These are phyloP conservation scores for Alaudala cheleensis DNA, from an alignment of 2,113 vertebrate species.

Conservation along the genomic window DNA sequence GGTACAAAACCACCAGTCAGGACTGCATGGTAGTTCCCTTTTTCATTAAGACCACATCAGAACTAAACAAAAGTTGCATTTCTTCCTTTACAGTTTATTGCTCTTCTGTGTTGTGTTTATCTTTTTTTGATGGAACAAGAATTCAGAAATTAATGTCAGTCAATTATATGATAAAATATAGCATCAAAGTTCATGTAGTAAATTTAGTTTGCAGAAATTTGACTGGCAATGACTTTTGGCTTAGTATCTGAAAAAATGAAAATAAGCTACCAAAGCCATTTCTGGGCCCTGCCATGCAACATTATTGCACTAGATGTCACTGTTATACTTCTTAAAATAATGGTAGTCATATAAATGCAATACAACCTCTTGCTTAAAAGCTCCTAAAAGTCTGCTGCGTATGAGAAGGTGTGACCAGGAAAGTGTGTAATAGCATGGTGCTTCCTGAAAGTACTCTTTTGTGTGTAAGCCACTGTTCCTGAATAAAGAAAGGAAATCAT, in stretches of 20 bases:
- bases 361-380: background rate
- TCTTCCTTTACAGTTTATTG: background rate
- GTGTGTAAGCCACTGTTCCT: background rate
- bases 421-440: background rate
- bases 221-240: background rate
- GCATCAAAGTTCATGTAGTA: background rate
- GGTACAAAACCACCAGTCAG: background rate
- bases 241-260: background rate
- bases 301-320: slow-evolving; percentile 59
- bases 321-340: slow-evolving; percentile 20
- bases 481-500: background rate
- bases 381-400: background rate
- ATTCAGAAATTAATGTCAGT: background rate
- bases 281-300: background rate
- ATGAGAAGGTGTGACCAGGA: background rate
- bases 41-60: background rate
- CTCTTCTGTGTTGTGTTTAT: background rate
- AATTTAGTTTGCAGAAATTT: background rate
- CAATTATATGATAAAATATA: background rate
- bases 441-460: background rate
- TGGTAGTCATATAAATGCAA: accelerated
- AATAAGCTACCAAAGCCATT: background rate
- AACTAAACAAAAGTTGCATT: background rate
- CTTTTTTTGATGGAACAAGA: background rate
- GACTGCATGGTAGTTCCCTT: accelerated